phyloP scores from a whole-genome alignment of 2,797 vertebrate genomes.

The Alectoris magna region DNA sequence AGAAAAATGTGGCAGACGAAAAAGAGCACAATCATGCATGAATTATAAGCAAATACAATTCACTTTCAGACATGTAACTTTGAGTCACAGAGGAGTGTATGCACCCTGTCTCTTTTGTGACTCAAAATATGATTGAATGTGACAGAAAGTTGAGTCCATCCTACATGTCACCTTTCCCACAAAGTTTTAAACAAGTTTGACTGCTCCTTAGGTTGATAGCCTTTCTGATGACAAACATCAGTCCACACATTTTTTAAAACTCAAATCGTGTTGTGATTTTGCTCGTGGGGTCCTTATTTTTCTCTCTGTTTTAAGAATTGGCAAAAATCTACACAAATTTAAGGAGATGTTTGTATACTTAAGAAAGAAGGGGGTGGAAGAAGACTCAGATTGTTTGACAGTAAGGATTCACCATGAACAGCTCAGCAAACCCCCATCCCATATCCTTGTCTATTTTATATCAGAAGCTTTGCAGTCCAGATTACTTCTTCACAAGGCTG shows the following conservation, averaged over 20 bases:
- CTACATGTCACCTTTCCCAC: constrained; percentile 20
- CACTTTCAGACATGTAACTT: constrained; percentile 66
- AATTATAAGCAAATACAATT: constrained; percentile 60
- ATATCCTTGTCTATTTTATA: not conserved
- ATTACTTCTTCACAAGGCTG: not conserved
- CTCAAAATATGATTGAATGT: not conserved
- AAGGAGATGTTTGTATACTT: accelerated
- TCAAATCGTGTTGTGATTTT: not conserved
- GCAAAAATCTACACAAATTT: not conserved
- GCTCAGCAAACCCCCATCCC: not conserved
- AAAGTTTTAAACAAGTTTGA: constrained; percentile 6
- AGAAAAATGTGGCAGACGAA: constrained; percentile 5
- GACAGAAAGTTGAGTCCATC: constrained; percentile 28
- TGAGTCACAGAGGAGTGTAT: constrained; percentile 31
- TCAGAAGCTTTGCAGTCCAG: not conserved
- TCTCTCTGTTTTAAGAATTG: not conserved
- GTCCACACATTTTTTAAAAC: not conserved
- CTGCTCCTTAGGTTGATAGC: not conserved
- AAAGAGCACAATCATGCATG: constrained; percentile 26
- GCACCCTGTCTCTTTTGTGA: not conserved
- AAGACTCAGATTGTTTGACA: not conserved
- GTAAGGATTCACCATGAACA: not conserved
- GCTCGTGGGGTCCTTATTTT: not conserved
- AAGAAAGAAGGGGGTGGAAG: not conserved
- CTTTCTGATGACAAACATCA: not conserved